A percentile compares a stretch with the other conserved stretches of the same genome.
These are phyloP conservation scores for Brachyopa scutellaris DNA, from an alignment of 2,888 invertebrate species.

Conservation along the genomic window DNA sequence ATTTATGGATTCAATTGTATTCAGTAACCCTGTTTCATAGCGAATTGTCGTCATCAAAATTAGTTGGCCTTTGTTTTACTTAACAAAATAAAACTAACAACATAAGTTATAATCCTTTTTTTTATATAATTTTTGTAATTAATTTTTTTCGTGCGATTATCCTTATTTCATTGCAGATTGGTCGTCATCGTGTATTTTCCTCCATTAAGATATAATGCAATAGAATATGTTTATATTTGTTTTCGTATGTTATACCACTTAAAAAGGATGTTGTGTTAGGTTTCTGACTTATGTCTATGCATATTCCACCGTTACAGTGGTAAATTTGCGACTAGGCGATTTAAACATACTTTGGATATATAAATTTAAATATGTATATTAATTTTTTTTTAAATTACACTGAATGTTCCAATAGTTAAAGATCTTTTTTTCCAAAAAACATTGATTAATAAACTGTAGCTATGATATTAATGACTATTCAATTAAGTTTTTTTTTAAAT, in stretches of 20 bases:
- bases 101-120: background rate
- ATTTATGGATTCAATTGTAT: background rate
- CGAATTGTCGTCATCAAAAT: constrained; percentile 45
- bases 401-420: constrained; percentile 33
- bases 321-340: background rate
- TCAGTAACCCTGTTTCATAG: constrained; percentile 33
- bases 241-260: constrained; percentile 35
- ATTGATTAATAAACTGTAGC: constrained; percentile 65
- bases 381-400: constrained; percentile 28
- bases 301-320: background rate
- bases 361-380: background rate
- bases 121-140: background rate
- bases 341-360: constrained; percentile 23
- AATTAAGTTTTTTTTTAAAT: background rate
- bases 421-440: constrained; percentile 36
- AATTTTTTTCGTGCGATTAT: constrained; percentile 7
- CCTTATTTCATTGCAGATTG: constrained; percentile 12
- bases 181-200: constrained; percentile 30
- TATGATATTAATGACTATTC: constrained; percentile 25
- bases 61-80: background rate
- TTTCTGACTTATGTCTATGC: constrained; percentile 35
- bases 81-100: too few relatives aligned
- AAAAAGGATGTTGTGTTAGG: too few relatives aligned
- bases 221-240: constrained; percentile 26
- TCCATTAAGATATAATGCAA: constrained; percentile 47